phyloP scores from a whole-genome alignment of 2,888 invertebrate species.

The Cryptophagus acutangulus region DNA sequence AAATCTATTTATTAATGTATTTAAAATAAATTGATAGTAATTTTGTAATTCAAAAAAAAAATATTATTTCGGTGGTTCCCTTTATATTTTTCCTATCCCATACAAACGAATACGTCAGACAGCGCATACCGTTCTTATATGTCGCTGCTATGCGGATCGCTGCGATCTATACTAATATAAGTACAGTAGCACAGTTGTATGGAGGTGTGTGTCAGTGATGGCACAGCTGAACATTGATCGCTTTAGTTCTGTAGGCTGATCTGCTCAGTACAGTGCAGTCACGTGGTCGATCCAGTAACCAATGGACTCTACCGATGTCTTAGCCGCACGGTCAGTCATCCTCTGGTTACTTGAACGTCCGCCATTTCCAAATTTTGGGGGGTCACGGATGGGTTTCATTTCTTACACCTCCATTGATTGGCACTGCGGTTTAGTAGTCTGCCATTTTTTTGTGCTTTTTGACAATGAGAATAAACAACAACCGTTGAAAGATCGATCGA shows the following conservation, averaged over 20 bases:
- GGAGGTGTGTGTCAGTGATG: slow-evolving; percentile 60
- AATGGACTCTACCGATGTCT: slow-evolving; percentile 54
- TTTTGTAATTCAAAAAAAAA: no score
- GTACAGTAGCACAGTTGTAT: no score
- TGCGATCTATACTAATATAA: no score
- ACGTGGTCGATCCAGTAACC: slow-evolving; percentile 58
- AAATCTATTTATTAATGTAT: no score
- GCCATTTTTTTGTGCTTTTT: slow-evolving; percentile 55
- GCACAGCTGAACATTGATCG: slow-evolving; percentile 61
- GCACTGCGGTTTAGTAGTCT: slow-evolving; percentile 52
- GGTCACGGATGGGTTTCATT: slow-evolving; percentile 54
- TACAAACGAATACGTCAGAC: no score
- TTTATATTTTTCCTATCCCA: no score
- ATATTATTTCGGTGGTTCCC: no score
- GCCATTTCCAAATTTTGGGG: slow-evolving; percentile 60
- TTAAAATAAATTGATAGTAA: no score
- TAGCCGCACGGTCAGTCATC: slow-evolving; percentile 52
- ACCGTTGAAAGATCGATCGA: no score
- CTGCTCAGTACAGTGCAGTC: slow-evolving; percentile 62
- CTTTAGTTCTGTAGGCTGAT: slow-evolving; percentile 51
- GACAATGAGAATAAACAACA: no score
- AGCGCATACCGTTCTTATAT: no score
- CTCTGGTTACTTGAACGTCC: slow-evolving; percentile 59
- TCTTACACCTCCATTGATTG: slow-evolving; percentile 56
- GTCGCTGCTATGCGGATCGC: no score